Conservation (phyloP, 2,797 vertebrate species). For the Microhierax caerulescens region DNA sequence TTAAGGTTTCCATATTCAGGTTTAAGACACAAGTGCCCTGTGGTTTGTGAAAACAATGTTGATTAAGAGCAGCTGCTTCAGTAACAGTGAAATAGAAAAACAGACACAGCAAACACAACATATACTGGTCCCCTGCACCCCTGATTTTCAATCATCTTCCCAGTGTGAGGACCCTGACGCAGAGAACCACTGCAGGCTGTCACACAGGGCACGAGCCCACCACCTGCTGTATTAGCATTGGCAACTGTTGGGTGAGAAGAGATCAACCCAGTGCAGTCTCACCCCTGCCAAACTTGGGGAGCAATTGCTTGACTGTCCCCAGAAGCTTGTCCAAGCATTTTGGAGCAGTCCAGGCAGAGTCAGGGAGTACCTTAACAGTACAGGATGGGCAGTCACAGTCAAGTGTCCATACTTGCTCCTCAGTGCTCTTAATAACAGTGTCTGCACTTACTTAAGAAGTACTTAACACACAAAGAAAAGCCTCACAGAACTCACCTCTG, state of each 20-base stretch:
- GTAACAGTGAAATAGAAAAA: not conserved
- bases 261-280: not conserved
- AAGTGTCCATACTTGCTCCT: not conserved
- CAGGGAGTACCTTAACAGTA: not conserved
- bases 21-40: not conserved
- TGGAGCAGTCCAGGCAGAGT: not conserved
- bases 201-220: fast-evolving
- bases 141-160: not conserved
- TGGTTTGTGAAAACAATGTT: not conserved
- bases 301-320: not conserved
- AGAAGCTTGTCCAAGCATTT: not conserved
- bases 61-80: not conserved
- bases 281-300: not conserved
- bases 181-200: not conserved
- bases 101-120: not conserved
- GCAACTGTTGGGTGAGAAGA: not conserved
- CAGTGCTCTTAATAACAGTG: fast-evolving
- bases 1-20: not conserved
- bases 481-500: not conserved
- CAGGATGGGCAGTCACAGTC: not conserved
- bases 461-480: not conserved
- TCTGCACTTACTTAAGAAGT: not conserved
- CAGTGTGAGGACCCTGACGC: not conserved
- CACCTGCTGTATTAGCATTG: fast-evolving
- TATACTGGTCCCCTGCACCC: fast-evolving